Evolutionary conservation across 2,797 vertebrate species (phyloP), one percentile per base, ranked within the genome.

Genomic region (Myiotriccus ornatus): DNA sequence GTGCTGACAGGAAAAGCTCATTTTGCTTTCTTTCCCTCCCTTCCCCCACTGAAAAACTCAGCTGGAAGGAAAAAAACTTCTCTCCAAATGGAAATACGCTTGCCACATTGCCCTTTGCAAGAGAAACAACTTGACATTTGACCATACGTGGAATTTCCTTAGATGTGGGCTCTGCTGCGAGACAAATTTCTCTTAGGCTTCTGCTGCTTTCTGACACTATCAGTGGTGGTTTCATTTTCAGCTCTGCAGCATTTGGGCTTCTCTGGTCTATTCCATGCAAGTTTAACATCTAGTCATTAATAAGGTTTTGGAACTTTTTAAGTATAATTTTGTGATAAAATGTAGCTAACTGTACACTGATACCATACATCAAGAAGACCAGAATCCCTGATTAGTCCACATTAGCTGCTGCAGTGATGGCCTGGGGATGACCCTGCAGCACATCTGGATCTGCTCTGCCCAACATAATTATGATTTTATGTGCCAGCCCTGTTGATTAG

Each of bases 101-200:
- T 85, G 83, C 64, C 52, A 79, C 83, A 76, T 23, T 94, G 64
- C 65, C 71, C 93, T 92, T 89, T 79, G 68, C 34, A 57, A 60
- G 67, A 92, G 76, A 93, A 93, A 60, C 76, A 88, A 49, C 43
- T 34, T 87, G 85, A 77, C 65, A 79, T 91, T 88, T 95, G 89
- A 75, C 85, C 90, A 52, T 65, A 71, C 1, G 2, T 75, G 74
- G 80, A 95, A 78, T 83, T 94, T 95, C 53, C 91, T 89, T 43
- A 59, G 47, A 68, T 80, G 63, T 62, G 63, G 76, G 63, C 50
- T 89, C 56, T 91, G 73, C 83, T 87, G 57, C 0, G 4, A 76
- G 34, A 64, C 14, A 47, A 37, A 84, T 56, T 86, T 80, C 52
- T 94, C 76, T 46, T n/a, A 22, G 25, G 43, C 34, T 93, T 84